These are phyloP conservation scores for Mionectes olivaceus DNA, from an alignment of 2,797 vertebrate genomes.

Conservation along the genomic window DNA sequence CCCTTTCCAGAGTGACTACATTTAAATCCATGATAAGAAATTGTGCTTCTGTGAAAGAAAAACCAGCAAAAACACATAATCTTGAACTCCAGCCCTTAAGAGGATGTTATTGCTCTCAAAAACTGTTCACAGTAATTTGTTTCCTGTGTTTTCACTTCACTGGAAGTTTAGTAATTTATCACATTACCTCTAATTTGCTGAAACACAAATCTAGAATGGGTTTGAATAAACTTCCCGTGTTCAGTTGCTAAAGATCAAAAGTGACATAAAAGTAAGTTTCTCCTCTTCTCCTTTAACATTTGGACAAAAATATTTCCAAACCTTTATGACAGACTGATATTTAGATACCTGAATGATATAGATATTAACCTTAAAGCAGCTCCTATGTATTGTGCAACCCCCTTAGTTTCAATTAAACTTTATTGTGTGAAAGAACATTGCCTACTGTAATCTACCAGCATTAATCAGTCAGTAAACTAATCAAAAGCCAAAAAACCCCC, in stretches of 20 bases:
- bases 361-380: background rate
- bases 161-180: background rate
- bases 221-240: background rate
- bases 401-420: background rate
- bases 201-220: background rate
- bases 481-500: background rate
- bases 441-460: background rate
- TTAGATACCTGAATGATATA: background rate
- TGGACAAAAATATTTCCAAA: background rate
- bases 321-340: background rate
- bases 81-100: background rate
- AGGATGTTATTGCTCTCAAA: background rate
- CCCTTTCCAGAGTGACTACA: background rate
- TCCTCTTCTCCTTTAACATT: background rate
- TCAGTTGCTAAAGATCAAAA: background rate
- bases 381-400: background rate
- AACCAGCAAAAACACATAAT: background rate
- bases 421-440: fast-evolving
- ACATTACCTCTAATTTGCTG: background rate
- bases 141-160: background rate
- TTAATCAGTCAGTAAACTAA: background rate
- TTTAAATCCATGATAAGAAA: background rate
- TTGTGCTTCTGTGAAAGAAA: background rate
- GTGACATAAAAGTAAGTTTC: background rate
- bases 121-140: background rate